A percentile compares a stretch with the other conserved stretches of the same genome.
Conservation (phyloP, 1,140 invertebrate species). For the Hyphantria cunea region DNA sequence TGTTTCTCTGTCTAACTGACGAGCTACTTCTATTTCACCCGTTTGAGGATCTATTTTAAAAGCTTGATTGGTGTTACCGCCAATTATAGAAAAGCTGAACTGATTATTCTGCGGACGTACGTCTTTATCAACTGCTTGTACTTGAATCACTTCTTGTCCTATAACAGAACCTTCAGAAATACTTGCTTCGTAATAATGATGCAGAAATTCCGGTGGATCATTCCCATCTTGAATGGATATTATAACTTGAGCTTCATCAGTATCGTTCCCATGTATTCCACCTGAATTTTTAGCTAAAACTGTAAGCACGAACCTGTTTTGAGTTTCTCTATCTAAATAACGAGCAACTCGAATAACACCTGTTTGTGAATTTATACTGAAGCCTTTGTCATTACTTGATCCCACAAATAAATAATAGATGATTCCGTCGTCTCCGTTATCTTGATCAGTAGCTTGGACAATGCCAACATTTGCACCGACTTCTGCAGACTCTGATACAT, state of each 20-base stretch:
- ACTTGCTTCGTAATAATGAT: conserved; percentile 87
- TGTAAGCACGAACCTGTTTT: conserved; percentile 93
- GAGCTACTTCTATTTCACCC: conserved; percentile 91
- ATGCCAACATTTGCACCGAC: conserved; percentile 93
- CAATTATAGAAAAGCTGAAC: conserved; percentile 95
- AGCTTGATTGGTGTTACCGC: conserved; percentile 90
- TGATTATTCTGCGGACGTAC: conserved; percentile 95
- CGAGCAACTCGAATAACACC: conserved; percentile 92
- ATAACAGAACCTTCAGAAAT: conserved; percentile 89
- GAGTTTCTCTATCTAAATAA: conserved; percentile 94
- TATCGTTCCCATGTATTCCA: conserved; percentile 96
- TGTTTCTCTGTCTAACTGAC: conserved; percentile 91
- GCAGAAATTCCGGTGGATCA: conserved; percentile 95
- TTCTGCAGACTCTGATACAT: conserved; percentile 95
- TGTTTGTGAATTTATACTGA: conserved; percentile 92
- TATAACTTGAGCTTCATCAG: conserved; percentile 96
- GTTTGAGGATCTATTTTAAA: conserved; percentile 95
- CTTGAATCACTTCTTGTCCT: conserved; percentile 89
- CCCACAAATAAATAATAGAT: conserved; percentile 96
- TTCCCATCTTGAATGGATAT: conserved; percentile 97
- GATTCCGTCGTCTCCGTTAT: conserved; percentile 94
- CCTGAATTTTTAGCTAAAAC: conserved; percentile 97
- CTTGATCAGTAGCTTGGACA: conserved; percentile 95
- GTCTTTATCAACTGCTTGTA: conserved; percentile 95
- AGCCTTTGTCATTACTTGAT: conserved; percentile 95